phyloP scores from a whole-genome alignment of 2,113 vertebrate genomes.

The Herpetotheres cachinnans region DNA sequence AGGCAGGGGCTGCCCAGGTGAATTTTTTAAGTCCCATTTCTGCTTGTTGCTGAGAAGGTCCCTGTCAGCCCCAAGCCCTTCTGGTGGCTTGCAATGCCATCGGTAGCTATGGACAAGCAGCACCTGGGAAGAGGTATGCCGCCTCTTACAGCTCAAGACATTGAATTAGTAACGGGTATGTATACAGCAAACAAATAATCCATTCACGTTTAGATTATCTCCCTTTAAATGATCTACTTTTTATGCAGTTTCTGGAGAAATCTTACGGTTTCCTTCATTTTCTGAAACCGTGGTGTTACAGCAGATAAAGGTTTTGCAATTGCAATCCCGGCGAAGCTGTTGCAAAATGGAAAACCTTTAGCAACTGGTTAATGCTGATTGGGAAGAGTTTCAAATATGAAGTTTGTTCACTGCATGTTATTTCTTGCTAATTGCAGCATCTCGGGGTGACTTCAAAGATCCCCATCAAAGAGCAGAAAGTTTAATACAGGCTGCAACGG shows the following conservation, averaged over 20 bases:
- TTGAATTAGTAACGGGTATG: too few relatives aligned
- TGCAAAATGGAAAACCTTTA: neutral
- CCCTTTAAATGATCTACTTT: neutral
- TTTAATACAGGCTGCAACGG: accelerated
- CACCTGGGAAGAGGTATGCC: neutral
- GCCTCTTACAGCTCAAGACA: neutral
- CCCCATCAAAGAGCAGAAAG: neutral
- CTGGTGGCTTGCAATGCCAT: neutral
- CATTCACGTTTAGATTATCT: accelerated
- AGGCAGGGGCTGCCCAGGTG: neutral
- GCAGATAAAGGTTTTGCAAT: neutral
- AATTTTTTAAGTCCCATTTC: neutral
- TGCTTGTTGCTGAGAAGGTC: neutral
- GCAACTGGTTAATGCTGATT: neutral
- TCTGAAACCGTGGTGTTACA: neutral
- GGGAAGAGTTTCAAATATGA: neutral
- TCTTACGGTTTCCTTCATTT: neutral
- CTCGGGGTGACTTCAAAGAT: neutral
- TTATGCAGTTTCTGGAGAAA: neutral
- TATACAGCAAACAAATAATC: accelerated
- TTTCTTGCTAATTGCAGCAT: neutral
- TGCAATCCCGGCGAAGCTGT: neutral
- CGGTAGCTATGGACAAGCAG: neutral
- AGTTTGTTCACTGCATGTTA: neutral
- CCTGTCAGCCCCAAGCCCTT: accelerated